Percentiles rank a stretch among this genome's conserved stretches.
Evolutionary conservation across 2,113 vertebrate species (phyloP).

Genomic region (Stercorarius parasiticus): DNA sequence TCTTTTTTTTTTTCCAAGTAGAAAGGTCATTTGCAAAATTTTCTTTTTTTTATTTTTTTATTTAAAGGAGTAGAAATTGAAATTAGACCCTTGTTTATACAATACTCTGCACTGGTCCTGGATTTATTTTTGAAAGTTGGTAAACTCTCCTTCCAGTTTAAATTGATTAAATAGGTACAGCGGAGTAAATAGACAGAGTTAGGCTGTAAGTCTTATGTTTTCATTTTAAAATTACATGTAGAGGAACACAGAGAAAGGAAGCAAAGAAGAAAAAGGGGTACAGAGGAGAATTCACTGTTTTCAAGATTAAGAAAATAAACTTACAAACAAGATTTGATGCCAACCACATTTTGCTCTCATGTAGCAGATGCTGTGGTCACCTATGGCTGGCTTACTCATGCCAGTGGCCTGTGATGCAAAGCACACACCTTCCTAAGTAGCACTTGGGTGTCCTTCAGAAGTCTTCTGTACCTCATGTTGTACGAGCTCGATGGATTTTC

Average conservation of each 20-base stretch:
- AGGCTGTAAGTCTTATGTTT: slow-evolving; percentile 60
- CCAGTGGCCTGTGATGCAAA: background rate
- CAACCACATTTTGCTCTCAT: background rate
- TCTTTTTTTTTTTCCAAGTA: background rate
- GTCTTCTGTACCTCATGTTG: background rate
- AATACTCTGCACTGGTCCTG: slow-evolving; percentile 32
- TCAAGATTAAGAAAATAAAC: slow-evolving; percentile 5
- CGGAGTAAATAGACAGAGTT: slow-evolving; percentile 68
- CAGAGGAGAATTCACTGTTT: background rate
- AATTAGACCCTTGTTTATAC: slow-evolving; percentile 71
- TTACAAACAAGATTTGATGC: slow-evolving; percentile 8
- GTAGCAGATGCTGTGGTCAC: background rate
- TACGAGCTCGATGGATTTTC: background rate
- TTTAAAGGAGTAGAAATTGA: slow-evolving; percentile 43
- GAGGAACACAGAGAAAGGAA: slow-evolving; percentile 48
- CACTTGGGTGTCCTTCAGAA: background rate
- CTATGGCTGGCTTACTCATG: background rate
- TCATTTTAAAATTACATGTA: slow-evolving; percentile 68
- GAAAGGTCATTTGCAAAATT: slow-evolving; percentile 40
- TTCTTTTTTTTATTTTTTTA: background rate
- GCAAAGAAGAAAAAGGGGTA: slow-evolving; percentile 17
- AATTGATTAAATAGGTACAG: slow-evolving; percentile 77
- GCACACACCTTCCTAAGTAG: background rate
- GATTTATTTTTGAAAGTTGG: slow-evolving; percentile 74
- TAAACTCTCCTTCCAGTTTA: slow-evolving; percentile 72